A percentile compares a stretch with the other conserved stretches of the same genome.
phyloP scores from a whole-genome alignment of 2,797 vertebrate species.

The Ptychobarbus kaznakovi region DNA sequence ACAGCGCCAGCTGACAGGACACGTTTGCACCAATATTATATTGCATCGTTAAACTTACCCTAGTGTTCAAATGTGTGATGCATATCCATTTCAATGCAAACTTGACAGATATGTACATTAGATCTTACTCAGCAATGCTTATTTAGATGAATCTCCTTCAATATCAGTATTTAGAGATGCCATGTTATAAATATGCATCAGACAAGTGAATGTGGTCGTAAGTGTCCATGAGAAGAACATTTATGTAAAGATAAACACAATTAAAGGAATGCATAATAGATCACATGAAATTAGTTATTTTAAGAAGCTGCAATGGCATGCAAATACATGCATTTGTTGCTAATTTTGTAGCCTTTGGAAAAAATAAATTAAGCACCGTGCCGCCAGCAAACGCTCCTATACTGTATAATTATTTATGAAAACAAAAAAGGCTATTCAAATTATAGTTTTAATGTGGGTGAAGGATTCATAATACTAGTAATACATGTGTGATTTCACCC shows the following conservation, averaged over 20 bases:
- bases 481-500: conserved; percentile 9
- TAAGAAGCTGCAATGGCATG: neutral
- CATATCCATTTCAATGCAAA: conserved; percentile 29
- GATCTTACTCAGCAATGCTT: neutral
- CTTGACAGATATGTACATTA: neutral
- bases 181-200: conserved; percentile 13
- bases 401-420: neutral
- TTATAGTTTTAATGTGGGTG: neutral
- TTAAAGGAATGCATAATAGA: neutral
- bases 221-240: neutral
- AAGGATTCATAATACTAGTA: neutral
- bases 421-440: neutral
- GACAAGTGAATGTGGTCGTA: neutral
- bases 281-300: neutral
- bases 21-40: conserved; percentile 64
- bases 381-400: neutral
- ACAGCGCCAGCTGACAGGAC: conserved; percentile 68
- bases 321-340: neutral
- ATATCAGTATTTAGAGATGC: neutral
- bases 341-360: neutral
- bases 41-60: conserved; percentile 45
- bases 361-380: neutral
- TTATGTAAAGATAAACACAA: neutral
- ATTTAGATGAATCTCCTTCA: neutral
- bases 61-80: neutral